These are phyloP conservation scores for Stenoptilia bipunctidactyla DNA, from an alignment of 2,888 invertebrate species.

Conservation along the genomic window DNA sequence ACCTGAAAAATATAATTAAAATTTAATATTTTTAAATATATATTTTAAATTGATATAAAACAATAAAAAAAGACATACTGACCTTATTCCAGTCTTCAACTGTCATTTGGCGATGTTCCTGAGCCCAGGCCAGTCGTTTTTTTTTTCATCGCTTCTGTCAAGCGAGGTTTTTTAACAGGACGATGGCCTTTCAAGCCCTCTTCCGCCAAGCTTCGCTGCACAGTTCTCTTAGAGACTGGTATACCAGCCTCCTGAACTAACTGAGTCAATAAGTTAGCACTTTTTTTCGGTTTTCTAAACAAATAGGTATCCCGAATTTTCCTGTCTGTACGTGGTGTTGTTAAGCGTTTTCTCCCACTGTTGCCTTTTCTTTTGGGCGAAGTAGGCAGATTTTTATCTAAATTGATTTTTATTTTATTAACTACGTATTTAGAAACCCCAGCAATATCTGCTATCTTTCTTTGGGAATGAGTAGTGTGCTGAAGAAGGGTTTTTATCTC, in stretches of 20 bases:
- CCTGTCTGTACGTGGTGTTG: slow-evolving; percentile 1
- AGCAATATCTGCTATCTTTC: not conserved
- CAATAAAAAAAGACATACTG: not conserved
- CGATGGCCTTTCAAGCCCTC: slow-evolving; percentile 1
- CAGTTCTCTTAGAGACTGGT: slow-evolving; percentile 2
- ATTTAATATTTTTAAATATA: not conserved
- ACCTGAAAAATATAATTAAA: not conserved
- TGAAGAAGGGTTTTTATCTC: slow-evolving; percentile 1
- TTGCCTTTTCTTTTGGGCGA: slow-evolving; percentile 1
- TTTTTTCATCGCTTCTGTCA: slow-evolving; percentile 1
- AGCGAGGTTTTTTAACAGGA: slow-evolving; percentile 2
- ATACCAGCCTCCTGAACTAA: not conserved
- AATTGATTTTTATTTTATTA: slow-evolving; percentile 1
- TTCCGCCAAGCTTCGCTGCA: slow-evolving; percentile 2
- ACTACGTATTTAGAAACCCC: slow-evolving; percentile 3
- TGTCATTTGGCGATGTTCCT: not conserved
- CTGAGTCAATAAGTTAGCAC: slow-evolving; percentile 1
- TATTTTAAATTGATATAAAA: not conserved
- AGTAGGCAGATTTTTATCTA: not conserved
- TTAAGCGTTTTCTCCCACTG: slow-evolving; percentile 2
- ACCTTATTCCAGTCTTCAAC: not conserved
- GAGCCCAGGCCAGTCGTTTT: slow-evolving; percentile 1
- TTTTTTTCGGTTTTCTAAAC: not conserved
- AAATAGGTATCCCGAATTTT: slow-evolving; percentile 2
- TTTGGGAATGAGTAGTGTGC: slow-evolving; percentile 2